phyloP scores from a whole-genome alignment of 2,888 invertebrate species.

The Archips xylosteana region DNA sequence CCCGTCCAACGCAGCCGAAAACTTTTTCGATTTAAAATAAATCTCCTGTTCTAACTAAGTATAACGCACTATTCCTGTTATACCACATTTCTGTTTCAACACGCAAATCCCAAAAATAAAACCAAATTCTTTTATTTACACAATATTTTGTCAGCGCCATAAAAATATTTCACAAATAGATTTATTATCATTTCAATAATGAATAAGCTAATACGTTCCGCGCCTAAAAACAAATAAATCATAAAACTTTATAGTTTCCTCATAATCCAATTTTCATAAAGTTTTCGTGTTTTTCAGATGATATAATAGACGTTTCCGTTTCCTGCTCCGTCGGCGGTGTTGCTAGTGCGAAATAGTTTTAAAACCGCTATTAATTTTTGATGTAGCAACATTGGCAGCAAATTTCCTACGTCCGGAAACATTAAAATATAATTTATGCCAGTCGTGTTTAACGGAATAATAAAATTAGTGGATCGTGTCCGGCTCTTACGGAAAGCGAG shows the following conservation, averaged over 20 bases:
- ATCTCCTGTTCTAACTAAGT: background rate
- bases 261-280: slow-evolving; percentile 70
- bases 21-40: too few relatives aligned
- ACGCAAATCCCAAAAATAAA: slow-evolving; percentile 26
- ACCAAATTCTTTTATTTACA: slow-evolving; percentile 19
- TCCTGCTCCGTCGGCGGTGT: slow-evolving; percentile 70
- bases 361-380: slow-evolving; percentile 80
- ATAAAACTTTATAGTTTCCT: slow-evolving; percentile 73
- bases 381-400: slow-evolving; percentile 76
- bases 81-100: slow-evolving; percentile 11
- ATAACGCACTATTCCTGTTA: background rate
- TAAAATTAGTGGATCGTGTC: slow-evolving; percentile 74
- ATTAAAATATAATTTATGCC: slow-evolving; percentile 81
- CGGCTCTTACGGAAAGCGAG: slow-evolving; percentile 49
- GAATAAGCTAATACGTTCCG: slow-evolving; percentile 34
- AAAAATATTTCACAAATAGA: slow-evolving; percentile 46
- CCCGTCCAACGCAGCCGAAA: too few relatives aligned
- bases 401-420: slow-evolving; percentile 78
- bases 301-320: slow-evolving; percentile 79
- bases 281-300: slow-evolving; percentile 70
- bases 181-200: slow-evolving; percentile 42
- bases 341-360: slow-evolving; percentile 82
- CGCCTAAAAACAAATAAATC: slow-evolving; percentile 59
- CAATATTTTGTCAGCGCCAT: slow-evolving; percentile 29
- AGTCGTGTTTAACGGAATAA: slow-evolving; percentile 69